These are phyloP conservation scores for Poecilia velifera DNA, from an alignment of 2,797 vertebrate species.

Conservation along the genomic window DNA sequence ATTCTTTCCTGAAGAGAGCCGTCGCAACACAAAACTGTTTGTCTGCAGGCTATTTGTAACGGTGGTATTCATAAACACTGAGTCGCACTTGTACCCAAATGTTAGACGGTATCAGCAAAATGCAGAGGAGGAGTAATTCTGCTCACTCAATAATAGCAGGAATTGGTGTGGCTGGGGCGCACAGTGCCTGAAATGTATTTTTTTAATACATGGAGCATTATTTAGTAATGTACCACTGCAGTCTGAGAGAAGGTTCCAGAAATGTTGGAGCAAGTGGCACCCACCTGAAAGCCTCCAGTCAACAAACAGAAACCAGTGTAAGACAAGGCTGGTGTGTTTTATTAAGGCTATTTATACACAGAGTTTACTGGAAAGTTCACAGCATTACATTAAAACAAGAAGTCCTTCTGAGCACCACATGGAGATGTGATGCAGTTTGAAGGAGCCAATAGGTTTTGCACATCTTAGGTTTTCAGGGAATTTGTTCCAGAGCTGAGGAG, in stretches of 20 bases:
- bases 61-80: slow-evolving; percentile 52
- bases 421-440: too few relatives aligned
- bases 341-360: not conserved
- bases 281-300: not conserved
- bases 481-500: not conserved
- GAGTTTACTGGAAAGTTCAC: not conserved
- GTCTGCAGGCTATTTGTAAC: slow-evolving; percentile 45
- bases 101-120: slow-evolving; percentile 49
- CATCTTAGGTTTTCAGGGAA: not conserved
- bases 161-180: slow-evolving; percentile 3
- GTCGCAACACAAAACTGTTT: slow-evolving; percentile 28
- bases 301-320: not conserved
- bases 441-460: not conserved
- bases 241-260: not conserved
- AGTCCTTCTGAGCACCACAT: not conserved
- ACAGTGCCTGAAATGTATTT: not conserved
- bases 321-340: not conserved
- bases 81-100: slow-evolving; percentile 39
- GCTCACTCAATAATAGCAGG: slow-evolving; percentile 27
- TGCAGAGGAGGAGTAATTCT: slow-evolving; percentile 32
- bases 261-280: not conserved
- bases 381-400: not conserved
- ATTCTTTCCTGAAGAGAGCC: slow-evolving; percentile 6
- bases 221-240: not conserved
- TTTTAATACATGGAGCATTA: not conserved